Percentiles rank a stretch among this genome's conserved stretches.
phyloP scores from a whole-genome alignment of 2,888 invertebrate genomes.

The Drosophila parthenogenetica region DNA sequence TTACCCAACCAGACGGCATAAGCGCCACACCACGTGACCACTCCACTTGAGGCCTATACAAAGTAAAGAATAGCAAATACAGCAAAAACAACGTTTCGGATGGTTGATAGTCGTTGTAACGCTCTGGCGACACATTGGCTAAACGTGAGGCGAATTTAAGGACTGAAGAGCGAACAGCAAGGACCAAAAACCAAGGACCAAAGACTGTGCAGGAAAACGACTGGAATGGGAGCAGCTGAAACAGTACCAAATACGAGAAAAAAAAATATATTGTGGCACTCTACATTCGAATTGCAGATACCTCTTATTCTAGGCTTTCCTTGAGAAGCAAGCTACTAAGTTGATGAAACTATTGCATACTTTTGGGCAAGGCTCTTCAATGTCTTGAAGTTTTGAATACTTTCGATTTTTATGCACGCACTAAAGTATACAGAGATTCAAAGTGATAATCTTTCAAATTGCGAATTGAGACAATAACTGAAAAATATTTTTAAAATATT shows the following conservation, averaged over 20 bases:
- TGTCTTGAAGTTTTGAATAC: no score
- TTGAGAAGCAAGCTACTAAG: neutral
- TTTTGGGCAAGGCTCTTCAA: neutral
- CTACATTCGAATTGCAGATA: neutral
- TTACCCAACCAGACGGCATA: slow-evolving; percentile 55
- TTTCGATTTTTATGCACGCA: no score
- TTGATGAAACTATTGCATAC: neutral
- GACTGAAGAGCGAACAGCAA: slow-evolving; percentile 25
- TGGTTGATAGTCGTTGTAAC: slow-evolving; percentile 68
- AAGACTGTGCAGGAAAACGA: no score
- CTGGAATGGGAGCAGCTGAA: slow-evolving; percentile 35
- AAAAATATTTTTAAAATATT: no score
- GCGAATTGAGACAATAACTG: no score
- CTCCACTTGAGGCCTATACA: slow-evolving; percentile 27
- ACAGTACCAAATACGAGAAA: slow-evolving; percentile 20
- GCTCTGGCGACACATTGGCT: slow-evolving; percentile 73
- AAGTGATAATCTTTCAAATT: no score
- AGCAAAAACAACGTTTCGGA: slow-evolving; percentile 48
- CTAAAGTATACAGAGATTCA: no score
- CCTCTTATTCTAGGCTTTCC: neutral
- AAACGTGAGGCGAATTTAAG: slow-evolving; percentile 69
- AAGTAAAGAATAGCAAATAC: neutral
- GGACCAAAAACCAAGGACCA: slow-evolving; percentile 9
- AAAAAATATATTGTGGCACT: neutral
- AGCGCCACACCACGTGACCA: slow-evolving; percentile 3